Evolutionary conservation across 2,113 vertebrate species (phyloP).

Genomic region (Perognathus longimembris): DNA sequence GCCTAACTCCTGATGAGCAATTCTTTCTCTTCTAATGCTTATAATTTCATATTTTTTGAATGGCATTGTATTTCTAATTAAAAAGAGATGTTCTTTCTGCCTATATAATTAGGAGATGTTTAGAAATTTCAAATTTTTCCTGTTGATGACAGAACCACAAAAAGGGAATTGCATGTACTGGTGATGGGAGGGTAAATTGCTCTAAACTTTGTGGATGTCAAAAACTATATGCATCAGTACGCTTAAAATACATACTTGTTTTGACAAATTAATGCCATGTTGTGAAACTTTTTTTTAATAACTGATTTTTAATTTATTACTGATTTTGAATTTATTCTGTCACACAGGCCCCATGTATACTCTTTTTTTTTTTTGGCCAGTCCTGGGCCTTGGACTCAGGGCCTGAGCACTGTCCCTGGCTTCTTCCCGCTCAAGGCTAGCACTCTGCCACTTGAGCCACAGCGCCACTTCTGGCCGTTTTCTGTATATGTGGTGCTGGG

Average conservation of each 20-base stretch:
- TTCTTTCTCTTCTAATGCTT: conserved; percentile 25
- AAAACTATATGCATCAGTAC: neutral
- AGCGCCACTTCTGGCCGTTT: too few species aligned
- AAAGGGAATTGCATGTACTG: neutral
- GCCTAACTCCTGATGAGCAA: neutral
- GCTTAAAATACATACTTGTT: neutral
- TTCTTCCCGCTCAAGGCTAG: too few species aligned
- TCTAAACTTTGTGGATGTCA: neutral
- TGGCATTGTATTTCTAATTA: conserved; percentile 39
- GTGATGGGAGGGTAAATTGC: neutral
- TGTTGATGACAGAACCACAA: neutral
- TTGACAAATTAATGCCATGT: conserved; percentile 40
- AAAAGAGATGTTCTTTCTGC: neutral
- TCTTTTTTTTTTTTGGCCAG: too few species aligned
- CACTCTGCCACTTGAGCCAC: too few species aligned
- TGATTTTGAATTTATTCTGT: too few species aligned
- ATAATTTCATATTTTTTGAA: conserved; percentile 43
- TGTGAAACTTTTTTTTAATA: neutral
- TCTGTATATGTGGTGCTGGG: too few species aligned
- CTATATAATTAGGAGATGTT: conserved; percentile 33
- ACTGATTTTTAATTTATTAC: too few species aligned
- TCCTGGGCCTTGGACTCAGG: too few species aligned
- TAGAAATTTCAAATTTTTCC: neutral
- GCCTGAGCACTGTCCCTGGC: too few species aligned
- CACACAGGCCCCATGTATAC: too few species aligned